Evolutionary conservation across 2,113 vertebrate species (phyloP), one percentile per base, ranked within the genome.

Genomic region (Protomyctophum bolini): DNA sequence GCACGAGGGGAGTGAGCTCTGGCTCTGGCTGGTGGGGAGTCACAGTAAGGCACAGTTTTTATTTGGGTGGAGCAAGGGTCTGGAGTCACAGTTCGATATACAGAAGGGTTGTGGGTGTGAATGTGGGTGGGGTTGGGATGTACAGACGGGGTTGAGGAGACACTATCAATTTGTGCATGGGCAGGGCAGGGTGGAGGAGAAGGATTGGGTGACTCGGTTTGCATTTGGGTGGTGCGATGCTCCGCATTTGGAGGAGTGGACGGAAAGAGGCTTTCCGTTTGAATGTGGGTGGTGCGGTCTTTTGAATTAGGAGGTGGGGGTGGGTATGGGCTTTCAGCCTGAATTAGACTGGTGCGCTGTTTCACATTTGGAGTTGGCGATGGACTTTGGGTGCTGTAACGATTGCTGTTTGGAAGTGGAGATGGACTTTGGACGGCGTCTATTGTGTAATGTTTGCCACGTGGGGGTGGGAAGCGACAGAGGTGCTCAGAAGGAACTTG

Each of bases 11-110:
- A 21, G 21, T 21, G 21, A 70, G 61, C 70, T 62, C 21, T 21
- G 21, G 79, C 54, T 60, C 85, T 79, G 29, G 59, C 8, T 67
- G 80, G 72, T 14, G 85, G 70, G 70, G 83, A 81, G 57, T 74
- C 65, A 81, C 75, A 89, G 49, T 90, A 91, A 87, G 89, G 90
- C 88, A 91, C 90, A 82, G 84, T 87, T 75, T 85, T 83, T 82
- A 59, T 85, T 73, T 88, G 78, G 70, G 84, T 77, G 60, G 58
- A 46, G 56, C 58, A 66, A 73, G 73, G 67, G 51, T 79, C 84
- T 82, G 73, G 75, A 80, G 55, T 79, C 9, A 2, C 47, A 59
- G 52, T 59, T 63, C 67, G 77, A 12, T 77, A 71, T 60, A 11
- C 67, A 21, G n/a, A 66, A 46, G 66, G 73, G 63, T 57, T 80